Conservation (phyloP, 2,797 vertebrate species). For the Thunnus albacares region DNA sequence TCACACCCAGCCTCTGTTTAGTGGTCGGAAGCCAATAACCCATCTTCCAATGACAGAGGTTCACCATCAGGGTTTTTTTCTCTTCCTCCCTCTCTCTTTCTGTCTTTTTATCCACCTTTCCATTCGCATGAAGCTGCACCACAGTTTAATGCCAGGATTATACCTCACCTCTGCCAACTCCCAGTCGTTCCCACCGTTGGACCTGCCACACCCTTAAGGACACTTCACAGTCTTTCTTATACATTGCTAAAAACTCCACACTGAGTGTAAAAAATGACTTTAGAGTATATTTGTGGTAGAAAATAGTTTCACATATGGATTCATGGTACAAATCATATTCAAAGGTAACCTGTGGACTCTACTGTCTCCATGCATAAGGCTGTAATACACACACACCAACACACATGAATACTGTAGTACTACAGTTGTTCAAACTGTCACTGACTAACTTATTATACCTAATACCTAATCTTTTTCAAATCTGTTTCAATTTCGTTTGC, state of each 20-base stretch:
- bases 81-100: background rate
- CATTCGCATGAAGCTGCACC: constrained; percentile 55
- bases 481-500: too few species aligned
- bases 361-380: background rate
- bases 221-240: constrained; percentile 25
- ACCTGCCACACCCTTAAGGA: constrained; percentile 55
- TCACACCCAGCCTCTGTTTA: constrained; percentile 65
- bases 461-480: background rate
- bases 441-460: too few species aligned
- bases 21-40: constrained; percentile 62
- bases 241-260: constrained; percentile 15
- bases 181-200: constrained; percentile 55
- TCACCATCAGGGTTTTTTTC: constrained; percentile 16
- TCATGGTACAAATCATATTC: background rate
- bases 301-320: background rate
- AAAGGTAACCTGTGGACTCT: background rate
- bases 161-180: constrained; percentile 60
- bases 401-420: background rate
- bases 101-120: constrained; percentile 65
- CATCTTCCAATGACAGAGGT: constrained; percentile 56
- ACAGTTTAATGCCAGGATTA: constrained; percentile 62
- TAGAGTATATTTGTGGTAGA: background rate
- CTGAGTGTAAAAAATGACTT: constrained; percentile 1
- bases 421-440: background rate
- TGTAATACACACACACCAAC: background rate